Evolutionary conservation across 23 tunicate genomes (phyloP), one percentile per base, ranked within the genome.

Genomic region (Trididemnum nubilum): DNA sequence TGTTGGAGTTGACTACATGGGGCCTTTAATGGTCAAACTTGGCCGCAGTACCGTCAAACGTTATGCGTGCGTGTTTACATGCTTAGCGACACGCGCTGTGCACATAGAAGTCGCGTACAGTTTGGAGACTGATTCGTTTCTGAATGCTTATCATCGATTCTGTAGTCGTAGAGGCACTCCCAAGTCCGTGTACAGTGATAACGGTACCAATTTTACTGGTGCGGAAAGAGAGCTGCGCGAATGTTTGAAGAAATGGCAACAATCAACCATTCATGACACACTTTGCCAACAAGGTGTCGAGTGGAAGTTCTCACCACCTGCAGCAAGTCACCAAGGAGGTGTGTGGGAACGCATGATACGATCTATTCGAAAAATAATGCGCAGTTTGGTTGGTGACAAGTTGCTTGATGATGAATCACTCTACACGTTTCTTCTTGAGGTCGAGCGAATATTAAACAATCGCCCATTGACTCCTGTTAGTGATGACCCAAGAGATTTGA

Each of bases 41-140:
- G 87, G 87, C 1, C 72, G 87, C 2, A 52, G 34, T 24, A 22
- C 32, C 2, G 72, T 58, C 2, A 76, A 83, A 77, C 87, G 87
- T 2, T 83, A 76, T 35, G 72, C 24, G 2, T 57, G 51, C 72
- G 35, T 77, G 1, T 76, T 83, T 57, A 78, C 84, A 22, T 83
- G 87, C 36, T 28, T 83, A 30, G 82, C 82, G 3, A 83, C 87
- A 29, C 72, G 84, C 4, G 83, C 87, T 2, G 83, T 83, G 18
- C 82, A 83, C 38, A 57, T 83, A 21, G 87, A 83, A 35, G 30
- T 76, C 3, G 82, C 83, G 35, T 34, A 76, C 21, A 52, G 72
- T 2, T 37, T 83, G 7, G 87, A 83, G 23, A 83, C 87, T 34
- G 24, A 33, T 27, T 54, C 87, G 7, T 83, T 76, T 36, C 2